Percentiles rank a stretch among this genome's conserved stretches.
Evolutionary conservation across 2,797 vertebrate species (phyloP).

Genomic region (Hypotaenidia philippensis): DNA sequence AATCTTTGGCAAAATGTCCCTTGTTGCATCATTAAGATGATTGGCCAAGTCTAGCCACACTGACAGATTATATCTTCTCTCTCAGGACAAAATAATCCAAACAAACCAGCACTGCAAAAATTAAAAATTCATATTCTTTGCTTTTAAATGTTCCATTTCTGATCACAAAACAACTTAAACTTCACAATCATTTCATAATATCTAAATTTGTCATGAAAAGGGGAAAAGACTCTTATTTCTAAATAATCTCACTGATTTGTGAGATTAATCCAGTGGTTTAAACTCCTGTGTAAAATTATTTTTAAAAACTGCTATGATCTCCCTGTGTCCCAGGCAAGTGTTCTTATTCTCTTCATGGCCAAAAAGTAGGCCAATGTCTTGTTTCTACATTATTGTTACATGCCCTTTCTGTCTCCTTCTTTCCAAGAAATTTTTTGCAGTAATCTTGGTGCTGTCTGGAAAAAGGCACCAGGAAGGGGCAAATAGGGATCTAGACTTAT

Average conservation of each 20-base stretch:
- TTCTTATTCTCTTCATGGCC: neutral
- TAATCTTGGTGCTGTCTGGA: neutral
- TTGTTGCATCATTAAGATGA: conserved; percentile 52
- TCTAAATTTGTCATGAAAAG: neutral
- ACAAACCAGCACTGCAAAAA: neutral
- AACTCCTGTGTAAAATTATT: neutral
- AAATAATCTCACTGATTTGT: neutral
- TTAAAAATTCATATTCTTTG: neutral
- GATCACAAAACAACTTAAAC: neutral
- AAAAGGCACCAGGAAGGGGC: neutral
- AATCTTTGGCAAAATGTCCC: neutral
- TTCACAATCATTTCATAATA: neutral
- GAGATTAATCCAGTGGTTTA: neutral
- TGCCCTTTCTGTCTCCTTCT: neutral
- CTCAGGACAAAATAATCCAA: neutral
- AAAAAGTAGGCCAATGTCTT: neutral
- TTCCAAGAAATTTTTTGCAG: neutral
- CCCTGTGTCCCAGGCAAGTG: neutral
- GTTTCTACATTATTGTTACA: neutral
- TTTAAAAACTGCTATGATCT: neutral
- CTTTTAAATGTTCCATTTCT: neutral
- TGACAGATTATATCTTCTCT: neutral
- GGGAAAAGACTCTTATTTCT: neutral
- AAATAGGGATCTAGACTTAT: neutral
- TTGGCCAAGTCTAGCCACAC: neutral